These are phyloP conservation scores for Steatocranus sp. DNA, from an alignment of 2,797 vertebrate species.

Conservation along the genomic window DNA sequence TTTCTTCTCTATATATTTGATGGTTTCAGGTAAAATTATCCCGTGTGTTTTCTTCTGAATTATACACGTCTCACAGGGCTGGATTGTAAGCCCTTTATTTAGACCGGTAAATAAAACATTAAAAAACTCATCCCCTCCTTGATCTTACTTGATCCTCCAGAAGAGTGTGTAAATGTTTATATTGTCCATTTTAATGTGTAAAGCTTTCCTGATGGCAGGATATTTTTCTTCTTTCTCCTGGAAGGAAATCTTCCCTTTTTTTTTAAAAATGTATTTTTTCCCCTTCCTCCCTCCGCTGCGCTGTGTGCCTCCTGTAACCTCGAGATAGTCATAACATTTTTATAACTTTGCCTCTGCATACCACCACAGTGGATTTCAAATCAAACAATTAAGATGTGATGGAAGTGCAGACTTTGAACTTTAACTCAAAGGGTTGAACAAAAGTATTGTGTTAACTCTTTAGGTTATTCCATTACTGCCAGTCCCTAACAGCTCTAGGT, in stretches of 20 bases:
- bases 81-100: not conserved
- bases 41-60: not conserved
- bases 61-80: not conserved
- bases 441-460: not conserved
- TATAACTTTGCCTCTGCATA: not conserved
- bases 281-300: accelerated
- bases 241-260: not conserved
- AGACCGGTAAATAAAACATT: not conserved
- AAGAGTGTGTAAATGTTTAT: not conserved
- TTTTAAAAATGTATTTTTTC: not conserved
- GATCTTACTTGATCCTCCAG: not conserved
- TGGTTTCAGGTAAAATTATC: not conserved
- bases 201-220: not conserved
- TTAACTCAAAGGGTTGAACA: too few species aligned
- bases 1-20: accelerated
- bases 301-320: not conserved
- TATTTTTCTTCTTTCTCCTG: not conserved
- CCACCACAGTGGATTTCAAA: not conserved
- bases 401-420: not conserved
- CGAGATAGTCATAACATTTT: not conserved
- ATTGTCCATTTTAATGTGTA: not conserved
- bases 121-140: not conserved
- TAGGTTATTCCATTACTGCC: not conserved
- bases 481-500: not conserved
- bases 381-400: not conserved